Conservation (phyloP, 2,797 vertebrate species). For the Pseudochirops cupreus region DNA sequence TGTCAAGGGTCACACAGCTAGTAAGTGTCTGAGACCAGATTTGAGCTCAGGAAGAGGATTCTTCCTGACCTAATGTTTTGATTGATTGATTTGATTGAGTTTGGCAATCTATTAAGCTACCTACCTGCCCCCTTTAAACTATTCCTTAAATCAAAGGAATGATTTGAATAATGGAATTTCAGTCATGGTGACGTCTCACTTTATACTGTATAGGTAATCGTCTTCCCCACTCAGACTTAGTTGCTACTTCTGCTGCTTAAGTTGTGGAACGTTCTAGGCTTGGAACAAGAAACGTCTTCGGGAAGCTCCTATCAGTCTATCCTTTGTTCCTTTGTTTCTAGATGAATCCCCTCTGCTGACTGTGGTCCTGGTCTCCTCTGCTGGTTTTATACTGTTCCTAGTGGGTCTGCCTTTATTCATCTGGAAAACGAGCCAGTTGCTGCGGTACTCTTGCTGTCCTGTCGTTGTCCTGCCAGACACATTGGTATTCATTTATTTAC, state of each 20-base stretch:
- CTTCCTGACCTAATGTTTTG: neutral
- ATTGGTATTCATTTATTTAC: slow-evolving; percentile 78
- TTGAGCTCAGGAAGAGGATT: neutral
- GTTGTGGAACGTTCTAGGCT: neutral
- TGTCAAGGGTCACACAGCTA: neutral
- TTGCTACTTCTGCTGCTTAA: neutral
- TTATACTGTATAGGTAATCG: neutral
- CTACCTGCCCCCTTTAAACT: slow-evolving; percentile 60
- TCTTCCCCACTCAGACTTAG: fast-evolving
- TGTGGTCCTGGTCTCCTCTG: slow-evolving; percentile 71
- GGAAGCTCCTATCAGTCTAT: slow-evolving; percentile 20
- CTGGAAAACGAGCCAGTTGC: slow-evolving; percentile 80
- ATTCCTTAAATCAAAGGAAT: slow-evolving; percentile 19
- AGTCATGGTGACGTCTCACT: neutral
- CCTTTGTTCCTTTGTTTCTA: slow-evolving; percentile 62
- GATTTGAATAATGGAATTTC: neutral
- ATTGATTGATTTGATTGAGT: neutral
- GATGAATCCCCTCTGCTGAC: slow-evolving; percentile 71
- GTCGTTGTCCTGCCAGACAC: slow-evolving; percentile 80
- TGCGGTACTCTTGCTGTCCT: slow-evolving; percentile 81
- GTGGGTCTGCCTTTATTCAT: slow-evolving; percentile 66
- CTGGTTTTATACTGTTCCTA: slow-evolving; percentile 75
- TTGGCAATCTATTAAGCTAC: neutral
- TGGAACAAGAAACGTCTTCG: neutral
- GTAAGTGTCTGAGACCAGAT: neutral